Evolutionary conservation across 2,797 vertebrate species (phyloP), one percentile per base, ranked within the genome.

Genomic region (Bryconaethiops microstoma): DNA sequence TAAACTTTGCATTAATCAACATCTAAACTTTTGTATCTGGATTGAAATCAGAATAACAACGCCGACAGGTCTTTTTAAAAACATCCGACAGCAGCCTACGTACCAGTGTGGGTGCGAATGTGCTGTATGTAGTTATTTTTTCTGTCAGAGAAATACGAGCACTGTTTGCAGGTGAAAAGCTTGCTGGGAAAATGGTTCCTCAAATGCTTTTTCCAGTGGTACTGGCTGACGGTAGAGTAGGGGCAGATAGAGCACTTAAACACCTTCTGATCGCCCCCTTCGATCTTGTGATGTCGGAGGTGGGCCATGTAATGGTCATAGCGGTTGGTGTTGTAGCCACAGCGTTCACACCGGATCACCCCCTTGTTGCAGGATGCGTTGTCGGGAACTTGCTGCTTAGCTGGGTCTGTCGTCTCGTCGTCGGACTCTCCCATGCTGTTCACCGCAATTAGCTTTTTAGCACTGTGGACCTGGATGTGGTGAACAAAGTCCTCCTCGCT

Each of bases 121-220:
- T 99, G 98, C 42, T 99, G 98, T 85, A 99, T 95, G 75, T 99
- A 99, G 91, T 99, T 99, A 89, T 98, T 99, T 89, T 99, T 99
- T 84, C 97, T 94, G 90, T 99, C 98, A 0, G 97, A 98, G 91
- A 98, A 99, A 90, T 99, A 99, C 82, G 95, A 97, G 83, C 98
- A 99, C 75, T 99, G 96, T 76, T 94, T 95, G 87, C 98, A 99
- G 7, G 97, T 97, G 91, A 98, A 99, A 6, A 99, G 95, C 85
- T 98, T 99, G 88, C 97, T 96, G 78, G 97, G 97, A 86, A 98
- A 99, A 88, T 99, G 98, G 84, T 99, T 99, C 85, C 97, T 94
- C 87, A 99, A 91, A 88, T 99, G 98, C 89, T 99, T 99, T 92
- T 97, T 97, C 98, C 98, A 99, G 92, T 99, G 98, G 85, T 99